Evolutionary conservation across 2,888 invertebrate genomes (phyloP), one percentile per base, ranked within the genome.

Genomic region (Dryobota labecula): DNA sequence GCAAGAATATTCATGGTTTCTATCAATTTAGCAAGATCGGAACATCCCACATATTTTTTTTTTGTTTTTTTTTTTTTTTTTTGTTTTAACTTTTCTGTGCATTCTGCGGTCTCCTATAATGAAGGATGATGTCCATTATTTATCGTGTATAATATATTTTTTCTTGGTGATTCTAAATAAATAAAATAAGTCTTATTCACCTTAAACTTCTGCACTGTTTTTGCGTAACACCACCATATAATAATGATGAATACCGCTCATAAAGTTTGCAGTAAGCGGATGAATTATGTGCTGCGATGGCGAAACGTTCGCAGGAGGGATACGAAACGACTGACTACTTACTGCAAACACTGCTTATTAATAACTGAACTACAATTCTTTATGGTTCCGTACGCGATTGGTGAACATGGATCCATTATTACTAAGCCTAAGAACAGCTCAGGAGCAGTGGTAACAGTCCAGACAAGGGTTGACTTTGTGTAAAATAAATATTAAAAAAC

Each of bases 191-290:
- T 3, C 8, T 51, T 27, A 11, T 47, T n/a, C n/a, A 61, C 4
- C 11, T 70, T 20, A n/a, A 9, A 49, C 82, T 83, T 84, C 79
- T 83, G 73, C 11, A 0, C 0, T 8, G 0, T 6, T 9, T 18
- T n/a, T 76, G 7, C 20, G 1, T 7, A 7, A 0, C 13, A 15
- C 1, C 30, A 54, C 33, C 0, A 45, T 56, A 70, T 67, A 78
- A 76, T 74, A 79, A 84, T 84, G 83, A 83, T 75, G 70, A 82
- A 83, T 73, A 58, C 4, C 7, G 0, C n/a, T 70, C 85, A 74
- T 79, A 79, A 82, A 79, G 47, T 72, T 58, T 58, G 76, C 72
- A 70, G 69, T 84, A 67, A 79, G 47, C 70, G 57, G 38, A 57
- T 83, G 64, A 83, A 51, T 70, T 69, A 82, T 78, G 65, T 45